Evolutionary conservation across 2,888 invertebrate species (phyloP), one percentile per base, ranked within the genome.

Genomic region (Trimorus sp.): DNA sequence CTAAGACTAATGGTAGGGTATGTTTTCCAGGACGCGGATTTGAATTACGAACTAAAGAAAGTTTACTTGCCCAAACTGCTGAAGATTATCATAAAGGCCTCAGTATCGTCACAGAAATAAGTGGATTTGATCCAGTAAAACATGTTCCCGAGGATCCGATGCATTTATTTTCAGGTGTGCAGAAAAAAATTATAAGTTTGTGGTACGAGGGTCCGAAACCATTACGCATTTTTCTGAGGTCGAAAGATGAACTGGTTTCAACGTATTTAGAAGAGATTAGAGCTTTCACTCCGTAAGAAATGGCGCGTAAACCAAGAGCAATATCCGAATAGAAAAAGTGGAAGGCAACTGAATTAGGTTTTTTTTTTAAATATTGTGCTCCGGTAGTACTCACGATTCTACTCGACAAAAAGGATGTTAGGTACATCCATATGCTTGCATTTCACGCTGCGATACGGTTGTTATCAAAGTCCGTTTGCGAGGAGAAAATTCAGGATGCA

Each of bases 271-370:
- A 5, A 12, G 6, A 36, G 12, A 54, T 66, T 12, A 1, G n/a
- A 16, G 0, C 0, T 7, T 71, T 36, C 37, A 71, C 16, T 7
- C 74, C 79, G 0, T 8, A 6, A 7, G 79, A 79, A 74, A 40
- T 74, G 14, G 38, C 56, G 16, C 60, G 74, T 9, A 79, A 79
- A 15, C 62, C 74, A 0, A 11, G 48, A n/a, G 11, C 14, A n/a
- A 66, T 79, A 11, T n/a, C 8, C 0, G 26, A 49, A 0, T 68
- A 68, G 14, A 16, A 15, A 3, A 26, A 6, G 0, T 79, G 73
- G 74, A 79, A 79, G 56, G 79, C 74, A 36, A 79, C 79, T 3
- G 54, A 74, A 14, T 45, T 62, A 0, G 51, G 69, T 51, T 74
- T 68, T 9, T 74, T 73, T 36, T 56, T 79, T 2, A 73, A 73